Evolutionary conservation across 1,140 invertebrate genomes (phyloP), one percentile per base, ranked within the genome.

Genomic region (Leptopilina boulardi): DNA sequence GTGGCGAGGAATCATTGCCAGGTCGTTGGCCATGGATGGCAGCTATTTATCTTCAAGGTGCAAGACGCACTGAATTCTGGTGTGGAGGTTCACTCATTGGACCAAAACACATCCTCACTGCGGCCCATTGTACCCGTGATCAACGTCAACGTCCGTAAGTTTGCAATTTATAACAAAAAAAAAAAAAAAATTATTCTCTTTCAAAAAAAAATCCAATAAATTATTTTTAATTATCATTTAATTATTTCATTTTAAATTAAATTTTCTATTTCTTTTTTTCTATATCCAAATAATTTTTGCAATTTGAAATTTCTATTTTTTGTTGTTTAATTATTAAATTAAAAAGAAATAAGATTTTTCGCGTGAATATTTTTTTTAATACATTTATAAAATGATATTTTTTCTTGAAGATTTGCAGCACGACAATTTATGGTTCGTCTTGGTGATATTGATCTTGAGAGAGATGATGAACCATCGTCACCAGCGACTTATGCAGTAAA

Each of bases 21-120:
- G 96, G 96, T 3, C 93, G 95, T 54, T 97, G 96, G 96, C 96
- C 97, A 0, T 98, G 97, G 97, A 97, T 98, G 96, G 97, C 96
- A 0, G 97, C 97, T 1, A 97, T 98, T 79, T 98, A 96, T 86
- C 91, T 98, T 23, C 96, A 97, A 84, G 96, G 96, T 9, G 94
- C 95, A 34, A 93, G 95, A 79, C 93, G 96, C 18, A 96, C 95
- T 0, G 97, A 98, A 90, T 98, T 98, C 91, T 98, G 97, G 96
- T 98, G 97, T 84, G 97, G 97, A 0, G 97, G 97, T 2, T 96
- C 97, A 0, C 91, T 99, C 8, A 95, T 99, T 41, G 95, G 94
- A 10, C 90, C 93, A 13, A 92, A 93, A 75, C 95, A 97, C 85
- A 93, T 98, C 30, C 92, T 98, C 0, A 98, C 97, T 0, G 97